Percentiles rank a stretch among this genome's conserved stretches.
Conservation (phyloP, 2,888 invertebrate genomes). For the Coelopa pilipes region DNA sequence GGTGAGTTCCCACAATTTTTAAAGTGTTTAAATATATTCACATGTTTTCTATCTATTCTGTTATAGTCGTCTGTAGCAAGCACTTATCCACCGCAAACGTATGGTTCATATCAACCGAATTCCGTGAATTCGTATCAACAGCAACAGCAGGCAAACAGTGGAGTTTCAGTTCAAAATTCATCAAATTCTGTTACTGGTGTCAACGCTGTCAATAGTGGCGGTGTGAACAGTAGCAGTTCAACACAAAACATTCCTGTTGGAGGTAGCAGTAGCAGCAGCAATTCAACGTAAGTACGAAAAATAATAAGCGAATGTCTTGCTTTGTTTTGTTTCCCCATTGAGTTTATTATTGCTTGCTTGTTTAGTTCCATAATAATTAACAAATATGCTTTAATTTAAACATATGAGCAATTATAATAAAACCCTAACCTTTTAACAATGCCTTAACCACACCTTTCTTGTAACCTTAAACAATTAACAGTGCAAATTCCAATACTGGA, state of each 20-base stretch:
- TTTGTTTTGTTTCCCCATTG: constrained; percentile 6
- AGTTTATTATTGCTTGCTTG: constrained; percentile 15
- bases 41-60: neutral
- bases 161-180: constrained; percentile 54
- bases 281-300: constrained; percentile 58
- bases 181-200: constrained; percentile 51
- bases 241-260: constrained; percentile 67
- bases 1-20: constrained; percentile 42
- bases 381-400: constrained; percentile 22
- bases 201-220: constrained; percentile 52
- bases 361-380: constrained; percentile 36
- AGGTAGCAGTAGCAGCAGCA: constrained; percentile 60
- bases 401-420: neutral
- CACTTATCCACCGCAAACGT: constrained; percentile 64
- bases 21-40: constrained; percentile 2
- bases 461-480: constrained; percentile 50
- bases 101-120: constrained; percentile 65
- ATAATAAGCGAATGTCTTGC: neutral
- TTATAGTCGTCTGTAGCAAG: constrained; percentile 60
- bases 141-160: constrained; percentile 54
- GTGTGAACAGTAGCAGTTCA: constrained; percentile 51
- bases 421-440: constrained; percentile 37
- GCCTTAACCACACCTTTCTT: constrained; percentile 36
- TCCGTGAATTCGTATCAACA: constrained; percentile 66
- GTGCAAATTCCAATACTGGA: constrained; percentile 66